These are phyloP conservation scores for Galemys pyrenaicus DNA, from an alignment of 2,113 vertebrate genomes.

Conservation along the genomic window DNA sequence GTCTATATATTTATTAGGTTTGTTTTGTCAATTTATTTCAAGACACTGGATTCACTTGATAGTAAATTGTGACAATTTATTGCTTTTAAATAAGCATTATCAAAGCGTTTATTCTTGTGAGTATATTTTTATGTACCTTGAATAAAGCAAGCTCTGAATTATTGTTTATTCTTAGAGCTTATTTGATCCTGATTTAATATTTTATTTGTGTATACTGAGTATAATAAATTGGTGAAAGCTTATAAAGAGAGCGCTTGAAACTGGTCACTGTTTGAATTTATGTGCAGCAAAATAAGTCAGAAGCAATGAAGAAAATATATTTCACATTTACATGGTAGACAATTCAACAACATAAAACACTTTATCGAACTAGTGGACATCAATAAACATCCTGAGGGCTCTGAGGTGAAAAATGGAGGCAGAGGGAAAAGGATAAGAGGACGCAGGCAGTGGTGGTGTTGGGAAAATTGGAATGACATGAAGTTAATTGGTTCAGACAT, in stretches of 20 bases:
- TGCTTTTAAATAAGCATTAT: slow-evolving; percentile 27
- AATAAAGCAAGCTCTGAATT: slow-evolving; percentile 25
- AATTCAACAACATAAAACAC: too few species aligned
- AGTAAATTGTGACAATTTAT: background rate
- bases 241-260: background rate
- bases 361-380: too few species aligned
- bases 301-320: too few species aligned
- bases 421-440: too few species aligned
- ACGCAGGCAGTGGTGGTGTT: too few species aligned
- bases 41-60: slow-evolving; percentile 17
- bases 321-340: too few species aligned
- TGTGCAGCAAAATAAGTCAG: too few species aligned
- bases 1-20: background rate
- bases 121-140: background rate
- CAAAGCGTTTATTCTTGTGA: slow-evolving; percentile 36
- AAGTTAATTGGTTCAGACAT: slow-evolving; percentile 6
- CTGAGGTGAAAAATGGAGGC: too few species aligned
- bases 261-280: background rate
- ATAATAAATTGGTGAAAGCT: background rate
- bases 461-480: background rate
- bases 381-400: too few species aligned
- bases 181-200: slow-evolving; percentile 7
- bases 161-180: slow-evolving; percentile 34
- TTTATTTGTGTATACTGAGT: background rate
- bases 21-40: slow-evolving; percentile 9